Percentiles rank a stretch among this genome's conserved stretches.
phyloP scores from a whole-genome alignment of 2,888 invertebrate genomes.

The Acleris literana region DNA sequence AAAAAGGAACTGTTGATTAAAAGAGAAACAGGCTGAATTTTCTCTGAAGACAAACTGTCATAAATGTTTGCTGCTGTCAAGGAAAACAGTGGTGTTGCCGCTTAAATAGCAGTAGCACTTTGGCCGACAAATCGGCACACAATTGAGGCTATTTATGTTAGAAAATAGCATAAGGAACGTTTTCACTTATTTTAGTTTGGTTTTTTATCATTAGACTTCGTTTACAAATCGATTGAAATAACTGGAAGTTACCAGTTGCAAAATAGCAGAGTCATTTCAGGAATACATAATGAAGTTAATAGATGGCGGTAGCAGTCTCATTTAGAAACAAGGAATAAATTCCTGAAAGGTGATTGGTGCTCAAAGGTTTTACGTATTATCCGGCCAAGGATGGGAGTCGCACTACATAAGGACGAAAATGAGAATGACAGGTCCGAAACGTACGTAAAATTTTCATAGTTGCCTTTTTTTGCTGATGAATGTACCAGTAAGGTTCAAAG shows the following conservation, averaged over 20 bases:
- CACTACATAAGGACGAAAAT: slow-evolving; percentile 61
- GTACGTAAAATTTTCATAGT: slow-evolving; percentile 39
- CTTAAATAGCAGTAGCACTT: not conserved
- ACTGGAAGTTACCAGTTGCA: slow-evolving; percentile 9
- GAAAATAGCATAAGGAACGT: too few species aligned
- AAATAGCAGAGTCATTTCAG: slow-evolving; percentile 24
- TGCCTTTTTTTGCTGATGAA: slow-evolving; percentile 41
- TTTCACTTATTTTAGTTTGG: too few species aligned
- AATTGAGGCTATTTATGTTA: too few species aligned
- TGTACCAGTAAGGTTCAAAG: slow-evolving; percentile 41
- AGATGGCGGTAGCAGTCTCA: slow-evolving; percentile 41
- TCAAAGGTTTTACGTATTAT: slow-evolving; percentile 51
- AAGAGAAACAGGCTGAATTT: slow-evolving; percentile 73
- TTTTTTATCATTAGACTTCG: not conserved
- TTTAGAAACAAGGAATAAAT: slow-evolving; percentile 43
- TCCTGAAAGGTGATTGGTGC: slow-evolving; percentile 58
- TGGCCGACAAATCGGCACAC: too few species aligned
- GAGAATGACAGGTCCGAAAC: slow-evolving; percentile 55
- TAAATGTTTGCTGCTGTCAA: slow-evolving; percentile 47
- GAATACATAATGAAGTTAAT: not conserved
- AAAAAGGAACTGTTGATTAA: slow-evolving; percentile 76
- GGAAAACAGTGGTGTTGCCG: slow-evolving; percentile 37
- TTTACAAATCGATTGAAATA: not conserved
- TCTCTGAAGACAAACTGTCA: slow-evolving; percentile 50
- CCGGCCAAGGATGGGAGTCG: slow-evolving; percentile 60